Evolutionary conservation across 2,113 vertebrate genomes (phyloP), one percentile per base, ranked within the genome.

Genomic region (Mus pahari): DNA sequence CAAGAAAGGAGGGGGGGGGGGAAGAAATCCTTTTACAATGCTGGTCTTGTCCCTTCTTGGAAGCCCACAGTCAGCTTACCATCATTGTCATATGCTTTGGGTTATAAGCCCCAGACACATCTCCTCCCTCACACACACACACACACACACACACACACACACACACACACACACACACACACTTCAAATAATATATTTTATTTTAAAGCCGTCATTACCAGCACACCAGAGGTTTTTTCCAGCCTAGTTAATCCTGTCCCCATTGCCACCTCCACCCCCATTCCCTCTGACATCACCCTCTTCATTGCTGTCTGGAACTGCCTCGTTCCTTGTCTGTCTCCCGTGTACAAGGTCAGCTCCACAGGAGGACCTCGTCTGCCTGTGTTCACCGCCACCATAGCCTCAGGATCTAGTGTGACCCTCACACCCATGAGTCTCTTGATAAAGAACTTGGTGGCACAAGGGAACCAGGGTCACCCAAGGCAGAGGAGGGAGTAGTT

Each of bases 311-410:
- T 58, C 39, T 70, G 55, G 39, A 45, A 68, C 39, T 4, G 16
- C 64, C 6, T 39, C 22, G 71, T 5, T 58, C 36, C 11, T 82
- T 74, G n/a, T 45, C 24, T 53, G 33, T 88, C 70, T 68, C 11
- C 79, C 73, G 66, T 2, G 33, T 19, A 62, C 86, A 90, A 42
- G 39, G 60, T 39, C 20, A 86, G 14, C 36, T 86, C 39, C 9
- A 0, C 2, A 12, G 50, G 88, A 45, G 39, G 14, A 64, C 48
- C 70, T 45, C 24, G 26, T 74, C 68, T 60, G 7, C 42, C 86
- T 33, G 28, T 62, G 31, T 70, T 45, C 19, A 16, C 24, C 0
- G 8, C 22, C 1, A 0, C 22, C 0, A 0, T 13, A 26, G n/a
- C 9, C 71, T 39, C 16, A 12, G 64, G 39, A 78, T 75, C 53